Evolutionary conservation across 1,140 invertebrate genomes (phyloP).

Genomic region (Tetranychus urticae): DNA sequence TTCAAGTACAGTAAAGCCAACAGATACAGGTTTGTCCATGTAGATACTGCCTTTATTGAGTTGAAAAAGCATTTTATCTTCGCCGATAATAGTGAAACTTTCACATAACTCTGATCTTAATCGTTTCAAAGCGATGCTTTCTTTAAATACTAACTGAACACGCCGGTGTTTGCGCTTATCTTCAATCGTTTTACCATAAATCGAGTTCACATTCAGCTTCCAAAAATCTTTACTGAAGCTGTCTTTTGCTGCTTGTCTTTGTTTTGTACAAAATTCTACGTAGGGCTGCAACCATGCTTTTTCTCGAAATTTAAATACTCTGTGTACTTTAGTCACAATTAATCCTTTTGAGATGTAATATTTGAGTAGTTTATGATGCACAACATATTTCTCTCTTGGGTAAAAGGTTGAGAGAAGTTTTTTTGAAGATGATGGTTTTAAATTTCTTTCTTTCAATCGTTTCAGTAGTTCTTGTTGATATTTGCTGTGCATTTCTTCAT

Average conservation of each 20-base stretch:
- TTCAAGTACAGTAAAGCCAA: slow-evolving; percentile 13
- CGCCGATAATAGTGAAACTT: background rate
- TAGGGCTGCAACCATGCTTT: slow-evolving; percentile 23
- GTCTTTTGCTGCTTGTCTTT: slow-evolving; percentile 13
- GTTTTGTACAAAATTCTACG: slow-evolving; percentile 22
- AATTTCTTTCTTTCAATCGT: too few relatives aligned
- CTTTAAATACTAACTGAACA: slow-evolving; percentile 19
- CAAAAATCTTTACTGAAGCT: slow-evolving; percentile 17
- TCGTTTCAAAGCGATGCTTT: slow-evolving; percentile 15
- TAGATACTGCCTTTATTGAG: slow-evolving; percentile 11
- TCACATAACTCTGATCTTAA: slow-evolving; percentile 21
- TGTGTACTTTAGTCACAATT: slow-evolving; percentile 24
- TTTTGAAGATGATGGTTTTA: too few relatives aligned
- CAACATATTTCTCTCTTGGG: background rate
- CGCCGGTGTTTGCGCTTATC: slow-evolving; percentile 23
- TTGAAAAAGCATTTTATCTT: slow-evolving; percentile 9
- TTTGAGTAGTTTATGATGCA: slow-evolving; percentile 11
- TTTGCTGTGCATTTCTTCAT: background rate
- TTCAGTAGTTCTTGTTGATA: too few relatives aligned
- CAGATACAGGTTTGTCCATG: slow-evolving; percentile 14
- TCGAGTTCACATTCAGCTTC: slow-evolving; percentile 23
- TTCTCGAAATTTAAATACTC: slow-evolving; percentile 25
- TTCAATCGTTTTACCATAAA: slow-evolving; percentile 27
- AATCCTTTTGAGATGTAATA: slow-evolving; percentile 24
- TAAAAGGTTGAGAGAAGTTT: background rate